Percentiles rank a stretch among this genome's conserved stretches.
Conservation (phyloP, 2,113 vertebrate genomes). For the Hemibagrus wyckioides region DNA sequence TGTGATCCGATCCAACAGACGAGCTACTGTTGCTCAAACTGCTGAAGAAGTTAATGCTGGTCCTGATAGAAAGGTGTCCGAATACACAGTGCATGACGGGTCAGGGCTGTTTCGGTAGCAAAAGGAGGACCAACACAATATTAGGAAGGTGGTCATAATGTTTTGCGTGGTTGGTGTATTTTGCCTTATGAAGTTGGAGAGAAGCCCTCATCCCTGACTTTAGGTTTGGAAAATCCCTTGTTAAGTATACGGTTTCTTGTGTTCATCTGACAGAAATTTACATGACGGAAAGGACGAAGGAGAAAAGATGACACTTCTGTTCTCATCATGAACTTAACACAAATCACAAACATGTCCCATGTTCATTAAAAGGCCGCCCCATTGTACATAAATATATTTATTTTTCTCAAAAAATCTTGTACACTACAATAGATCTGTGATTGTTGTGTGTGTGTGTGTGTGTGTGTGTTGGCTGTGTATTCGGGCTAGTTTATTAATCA, state of each 20-base stretch:
- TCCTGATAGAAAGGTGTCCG: too few relatives aligned
- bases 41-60: too few relatives aligned
- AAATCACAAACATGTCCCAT: not conserved
- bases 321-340: not conserved
- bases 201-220: not conserved
- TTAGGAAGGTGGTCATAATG: too few relatives aligned
- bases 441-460: not conserved
- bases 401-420: not conserved
- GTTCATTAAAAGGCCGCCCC: not conserved
- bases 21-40: too few relatives aligned
- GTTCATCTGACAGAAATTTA: not conserved
- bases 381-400: not conserved
- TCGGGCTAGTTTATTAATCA: not conserved
- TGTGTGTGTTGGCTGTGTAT: not conserved
- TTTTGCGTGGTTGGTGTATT: too few relatives aligned
- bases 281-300: conserved; percentile 43
- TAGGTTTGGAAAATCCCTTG: not conserved
- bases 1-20: too few relatives aligned
- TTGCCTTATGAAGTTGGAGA: not conserved
- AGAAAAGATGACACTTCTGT: conserved; percentile 29
- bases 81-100: too few relatives aligned
- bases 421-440: not conserved
- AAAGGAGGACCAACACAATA: too few relatives aligned
- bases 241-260: not conserved
- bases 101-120: too few relatives aligned